phyloP scores from a whole-genome alignment of 1,140 invertebrate genomes.

The Drosophila truncata region DNA sequence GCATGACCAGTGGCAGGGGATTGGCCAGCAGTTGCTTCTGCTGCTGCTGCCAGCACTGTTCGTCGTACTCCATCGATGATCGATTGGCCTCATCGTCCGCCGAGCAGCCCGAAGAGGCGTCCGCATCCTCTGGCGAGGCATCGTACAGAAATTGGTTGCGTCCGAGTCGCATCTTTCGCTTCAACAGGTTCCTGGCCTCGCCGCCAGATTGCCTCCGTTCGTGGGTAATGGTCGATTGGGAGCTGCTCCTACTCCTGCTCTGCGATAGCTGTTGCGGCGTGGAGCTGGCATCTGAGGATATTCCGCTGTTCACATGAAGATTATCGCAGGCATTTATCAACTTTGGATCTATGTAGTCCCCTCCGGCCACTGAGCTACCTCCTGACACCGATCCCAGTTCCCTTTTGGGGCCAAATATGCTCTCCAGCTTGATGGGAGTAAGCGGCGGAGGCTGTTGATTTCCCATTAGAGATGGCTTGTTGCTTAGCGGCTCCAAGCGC shows the following conservation, averaged over 20 bases:
- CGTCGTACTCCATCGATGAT: conserved; percentile 70
- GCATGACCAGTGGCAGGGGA: conserved; percentile 47
- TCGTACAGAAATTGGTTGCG: conserved; percentile 84
- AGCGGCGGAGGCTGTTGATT: conserved; percentile 16
- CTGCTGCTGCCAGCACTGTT: conserved; percentile 75
- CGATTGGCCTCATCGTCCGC: conserved; percentile 79
- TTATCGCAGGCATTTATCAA: conserved; percentile 84
- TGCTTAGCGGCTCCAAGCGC: conserved; percentile 56
- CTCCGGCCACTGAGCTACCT: conserved; percentile 18
- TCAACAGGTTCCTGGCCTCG: conserved; percentile 73
- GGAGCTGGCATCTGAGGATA: conserved; percentile 56
- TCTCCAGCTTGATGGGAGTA: conserved; percentile 65
- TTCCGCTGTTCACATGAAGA: conserved; percentile 62
- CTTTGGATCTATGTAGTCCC: conserved; percentile 80
- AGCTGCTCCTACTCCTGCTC: conserved; percentile 65
- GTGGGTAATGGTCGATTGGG: conserved; percentile 67
- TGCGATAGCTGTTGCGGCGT: conserved; percentile 58
- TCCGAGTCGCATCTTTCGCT: conserved; percentile 81
- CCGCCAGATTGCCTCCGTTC: conserved; percentile 70
- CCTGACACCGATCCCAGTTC: conserved; percentile 14
- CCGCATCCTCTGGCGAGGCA: conserved; percentile 73
- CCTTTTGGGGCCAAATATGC: conserved; percentile 52
- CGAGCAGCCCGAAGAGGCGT: conserved; percentile 63
- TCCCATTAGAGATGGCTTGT: conserved; percentile 29
- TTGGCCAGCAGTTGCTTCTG: conserved; percentile 64